Evolutionary conservation across 2,113 vertebrate species (phyloP).

Genomic region (Forbesichthys papilliferus): DNA sequence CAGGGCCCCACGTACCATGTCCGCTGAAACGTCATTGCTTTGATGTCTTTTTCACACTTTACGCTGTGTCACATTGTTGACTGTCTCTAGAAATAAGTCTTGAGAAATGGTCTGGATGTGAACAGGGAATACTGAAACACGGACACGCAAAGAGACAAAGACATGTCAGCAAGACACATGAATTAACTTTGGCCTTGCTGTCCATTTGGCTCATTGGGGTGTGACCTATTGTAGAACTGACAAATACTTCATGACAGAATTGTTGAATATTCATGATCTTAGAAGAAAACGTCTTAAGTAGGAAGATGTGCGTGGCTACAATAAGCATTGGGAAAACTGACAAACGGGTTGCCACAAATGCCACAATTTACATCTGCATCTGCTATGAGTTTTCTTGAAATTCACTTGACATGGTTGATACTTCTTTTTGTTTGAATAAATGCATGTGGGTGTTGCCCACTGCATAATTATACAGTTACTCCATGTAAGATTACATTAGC

Average conservation of each 20-base stretch:
- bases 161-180: not conserved
- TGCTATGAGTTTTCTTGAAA: too few species aligned
- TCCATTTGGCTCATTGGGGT: not conserved
- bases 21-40: slow-evolving; percentile 49
- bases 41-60: slow-evolving; percentile 52
- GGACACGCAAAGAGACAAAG: not conserved
- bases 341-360: too few species aligned
- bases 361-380: too few species aligned
- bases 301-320: too few species aligned
- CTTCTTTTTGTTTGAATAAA: not conserved
- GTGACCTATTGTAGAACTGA: not conserved
- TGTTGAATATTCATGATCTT: not conserved
- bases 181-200: not conserved
- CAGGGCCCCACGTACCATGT: slow-evolving; percentile 37
- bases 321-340: too few species aligned
- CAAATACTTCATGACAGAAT: not conserved
- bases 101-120: slow-evolving; percentile 36
- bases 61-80: slow-evolving; percentile 41
- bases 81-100: slow-evolving; percentile 38
- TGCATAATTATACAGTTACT: too few species aligned
- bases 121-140: slow-evolving; percentile 13
- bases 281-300: too few species aligned
- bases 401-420: too few species aligned
- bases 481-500: too few species aligned
- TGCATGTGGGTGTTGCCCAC: not conserved